phyloP scores from a whole-genome alignment of 92 coral and sea anemone genomes.

The Phenganax marumi region DNA sequence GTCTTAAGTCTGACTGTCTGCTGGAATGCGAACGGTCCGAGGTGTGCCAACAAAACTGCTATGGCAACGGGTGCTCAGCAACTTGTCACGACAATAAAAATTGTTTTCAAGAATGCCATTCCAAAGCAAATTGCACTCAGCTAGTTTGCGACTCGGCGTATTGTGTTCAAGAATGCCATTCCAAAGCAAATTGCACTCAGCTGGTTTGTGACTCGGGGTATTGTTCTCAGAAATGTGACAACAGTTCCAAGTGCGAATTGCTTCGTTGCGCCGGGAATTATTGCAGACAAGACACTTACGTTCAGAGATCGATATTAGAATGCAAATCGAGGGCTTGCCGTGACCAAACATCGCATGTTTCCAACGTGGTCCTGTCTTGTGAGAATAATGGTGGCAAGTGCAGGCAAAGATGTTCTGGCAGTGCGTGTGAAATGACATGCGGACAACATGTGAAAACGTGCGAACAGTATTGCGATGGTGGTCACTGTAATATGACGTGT shows the following conservation, averaged over 20 bases:
- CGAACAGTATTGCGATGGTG: constrained; percentile 24
- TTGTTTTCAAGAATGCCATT: neutral
- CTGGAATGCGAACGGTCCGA: constrained; percentile 12
- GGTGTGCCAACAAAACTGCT: constrained; percentile 7
- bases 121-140: constrained; percentile 8
- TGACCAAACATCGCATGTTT: neutral
- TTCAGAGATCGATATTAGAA: neutral
- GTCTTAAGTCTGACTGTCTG: constrained; percentile 10
- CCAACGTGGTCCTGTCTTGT: constrained; percentile 12
- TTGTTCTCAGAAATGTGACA: constrained; percentile 28
- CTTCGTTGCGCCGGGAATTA: constrained; percentile 15
- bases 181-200: constrained; percentile 8
- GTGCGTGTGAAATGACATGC: constrained; percentile 43
- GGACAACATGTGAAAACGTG: constrained; percentile 27
- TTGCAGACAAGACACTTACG: constrained; percentile 15
- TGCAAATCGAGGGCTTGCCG: neutral
- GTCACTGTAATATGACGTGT: constrained; percentile 40
- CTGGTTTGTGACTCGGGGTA: constrained; percentile 9
- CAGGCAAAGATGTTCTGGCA: constrained; percentile 22
- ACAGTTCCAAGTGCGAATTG: constrained; percentile 1
- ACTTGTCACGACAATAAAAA: neutral
- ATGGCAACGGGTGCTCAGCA: constrained; percentile 21
- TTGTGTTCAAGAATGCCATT: neutral
- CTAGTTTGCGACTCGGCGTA: constrained; percentile 17
- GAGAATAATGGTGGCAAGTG: constrained; percentile 23